Evolutionary conservation across 2,888 invertebrate species (phyloP), one percentile per base, ranked within the genome.

Genomic region (Chrysotoxum bicinctum): DNA sequence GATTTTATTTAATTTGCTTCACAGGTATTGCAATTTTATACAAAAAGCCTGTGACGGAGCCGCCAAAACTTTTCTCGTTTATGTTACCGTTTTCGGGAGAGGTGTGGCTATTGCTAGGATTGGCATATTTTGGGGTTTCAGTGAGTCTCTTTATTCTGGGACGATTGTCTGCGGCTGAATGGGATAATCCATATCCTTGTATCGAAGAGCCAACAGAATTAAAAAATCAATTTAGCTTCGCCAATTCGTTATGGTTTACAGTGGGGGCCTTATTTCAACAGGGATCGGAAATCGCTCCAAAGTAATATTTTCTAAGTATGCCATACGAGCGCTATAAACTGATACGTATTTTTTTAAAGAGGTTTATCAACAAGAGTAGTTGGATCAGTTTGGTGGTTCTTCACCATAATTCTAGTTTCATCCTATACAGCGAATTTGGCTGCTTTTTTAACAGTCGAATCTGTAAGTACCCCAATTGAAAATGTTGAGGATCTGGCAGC

Each of bases 361-460:
- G 97, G 97, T 9, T 95, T 96, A 16, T 98, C 97, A 0, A 98
- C 98, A 0, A 93, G 98, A 82, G 95, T 97, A 92, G 95, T 97
- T 12, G 97, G 97, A 4, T 96, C 96, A 77, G 95, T 95, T 89
- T 96, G 96, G 97, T 97, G 97, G 96, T 97, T 97, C 90, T 98
- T 97, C 90, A 96, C 96, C 0, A 92, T 97, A 52, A 97, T 97
- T 89, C 87, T 92, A 79, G 92, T 96, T 0, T 94, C 95, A 0
- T 97, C 97, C 0, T 98, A 98, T 90, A 97, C 97, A 0, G 98
- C 98, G 8, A 98, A 98, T 92, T 93, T 98, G 86, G 97, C 98
- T 43, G 98, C 98, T 1, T 98, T 97, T 90, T 93, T 98, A 10
- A 98, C 98, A 0, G 95, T 97, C 0, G 97, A 97, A 90, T 94